A percentile compares a stretch with the other conserved stretches of the same genome.
Evolutionary conservation across 2,797 vertebrate species (phyloP).

Genomic region (Enteromius trimaculatus): DNA sequence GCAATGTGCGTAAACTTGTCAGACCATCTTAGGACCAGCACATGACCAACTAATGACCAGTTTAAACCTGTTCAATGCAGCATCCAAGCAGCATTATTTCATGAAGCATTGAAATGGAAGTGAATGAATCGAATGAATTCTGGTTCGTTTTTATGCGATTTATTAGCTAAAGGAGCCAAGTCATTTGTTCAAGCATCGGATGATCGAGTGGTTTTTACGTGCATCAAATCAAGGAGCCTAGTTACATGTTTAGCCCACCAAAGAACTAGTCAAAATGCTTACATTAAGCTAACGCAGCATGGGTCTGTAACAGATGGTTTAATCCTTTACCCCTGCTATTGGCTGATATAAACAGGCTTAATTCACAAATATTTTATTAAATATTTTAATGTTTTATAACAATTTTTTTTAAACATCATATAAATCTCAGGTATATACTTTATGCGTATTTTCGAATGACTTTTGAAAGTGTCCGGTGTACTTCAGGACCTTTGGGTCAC

Average conservation of each 20-base stretch:
- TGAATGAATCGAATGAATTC: not conserved
- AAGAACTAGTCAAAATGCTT: not conserved
- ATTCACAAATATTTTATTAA: not conserved
- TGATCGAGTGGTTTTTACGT: not conserved
- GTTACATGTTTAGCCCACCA: not conserved
- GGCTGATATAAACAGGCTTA: not conserved
- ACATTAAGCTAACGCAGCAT: not conserved
- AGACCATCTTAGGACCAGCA: too few species aligned
- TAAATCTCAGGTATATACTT: not conserved
- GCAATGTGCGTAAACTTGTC: not conserved
- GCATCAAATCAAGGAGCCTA: not conserved
- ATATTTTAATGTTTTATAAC: too few species aligned
- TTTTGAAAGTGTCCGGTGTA: not conserved
- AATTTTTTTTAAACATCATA: not conserved
- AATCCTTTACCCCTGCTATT: not conserved
- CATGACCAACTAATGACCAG: too few species aligned
- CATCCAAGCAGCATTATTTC: too few species aligned
- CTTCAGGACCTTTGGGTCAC: not conserved
- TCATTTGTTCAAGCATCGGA: not conserved
- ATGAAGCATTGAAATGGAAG: not conserved
- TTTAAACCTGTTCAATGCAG: too few species aligned
- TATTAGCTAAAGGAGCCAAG: not conserved
- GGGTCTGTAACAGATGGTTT: not conserved
- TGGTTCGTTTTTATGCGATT: not conserved
- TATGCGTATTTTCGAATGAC: not conserved